A percentile compares a stretch with the other conserved stretches of the same genome.
phyloP scores from a whole-genome alignment of 30 jellyfish, hydroid and myxozoan species.

The Sanderia malayensis region DNA sequence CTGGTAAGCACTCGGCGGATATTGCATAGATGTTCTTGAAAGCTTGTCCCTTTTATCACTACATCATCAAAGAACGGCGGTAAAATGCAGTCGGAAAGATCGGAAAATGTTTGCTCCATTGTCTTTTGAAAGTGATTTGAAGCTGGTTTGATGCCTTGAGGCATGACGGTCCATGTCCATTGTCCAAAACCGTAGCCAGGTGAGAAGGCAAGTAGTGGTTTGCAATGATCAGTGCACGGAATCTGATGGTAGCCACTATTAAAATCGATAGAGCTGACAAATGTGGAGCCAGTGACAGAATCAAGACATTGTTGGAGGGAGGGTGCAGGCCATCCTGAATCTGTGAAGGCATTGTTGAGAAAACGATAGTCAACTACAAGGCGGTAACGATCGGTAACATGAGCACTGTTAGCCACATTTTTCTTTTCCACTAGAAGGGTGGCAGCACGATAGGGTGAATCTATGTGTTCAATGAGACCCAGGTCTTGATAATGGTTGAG shows the following conservation, averaged over 20 bases:
- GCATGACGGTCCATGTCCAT: neutral
- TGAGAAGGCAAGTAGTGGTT: neutral
- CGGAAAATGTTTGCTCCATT: neutral
- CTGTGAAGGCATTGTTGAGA: neutral
- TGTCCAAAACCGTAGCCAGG: too few relatives aligned
- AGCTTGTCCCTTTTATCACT: too few relatives aligned
- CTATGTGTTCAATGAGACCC: too few relatives aligned
- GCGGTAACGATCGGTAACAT: neutral
- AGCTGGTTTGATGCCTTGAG: neutral
- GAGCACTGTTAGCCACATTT: too few relatives aligned
- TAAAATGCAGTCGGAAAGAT: neutral
- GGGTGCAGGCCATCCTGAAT: slow-evolving; percentile 3
- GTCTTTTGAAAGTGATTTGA: neutral
- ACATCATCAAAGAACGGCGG: too few relatives aligned
- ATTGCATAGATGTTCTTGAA: too few relatives aligned
- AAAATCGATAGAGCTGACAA: too few relatives aligned
- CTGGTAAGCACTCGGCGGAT: neutral
- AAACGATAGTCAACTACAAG: slow-evolving; percentile 1
- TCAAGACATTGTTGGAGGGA: slow-evolving; percentile 1
- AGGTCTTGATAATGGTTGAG: too few relatives aligned
- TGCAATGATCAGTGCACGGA: neutral
- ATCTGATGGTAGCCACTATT: too few relatives aligned
- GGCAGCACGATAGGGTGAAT: too few relatives aligned
- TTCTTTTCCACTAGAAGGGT: too few relatives aligned
- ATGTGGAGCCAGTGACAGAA: slow-evolving; percentile 7